phyloP scores from a whole-genome alignment of 2,113 vertebrate genomes.

The Aspidoscelis tigris region DNA sequence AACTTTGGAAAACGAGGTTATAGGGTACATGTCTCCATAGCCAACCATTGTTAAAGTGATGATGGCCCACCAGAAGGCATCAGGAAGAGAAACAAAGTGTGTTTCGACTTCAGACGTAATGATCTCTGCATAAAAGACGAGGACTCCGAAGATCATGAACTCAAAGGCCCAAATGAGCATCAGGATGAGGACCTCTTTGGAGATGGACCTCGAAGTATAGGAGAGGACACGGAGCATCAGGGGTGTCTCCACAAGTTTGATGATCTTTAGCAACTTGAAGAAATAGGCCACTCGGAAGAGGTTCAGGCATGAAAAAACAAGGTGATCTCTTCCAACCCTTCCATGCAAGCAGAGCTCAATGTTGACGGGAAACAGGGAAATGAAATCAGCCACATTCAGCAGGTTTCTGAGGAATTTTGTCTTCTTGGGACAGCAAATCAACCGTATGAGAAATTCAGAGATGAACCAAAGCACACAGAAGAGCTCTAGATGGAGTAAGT shows the following conservation, averaged over 20 bases:
- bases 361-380: constrained; percentile 64
- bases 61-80: constrained; percentile 64
- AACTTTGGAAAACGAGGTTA: constrained; percentile 48
- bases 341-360: constrained; percentile 46
- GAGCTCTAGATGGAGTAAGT: constrained; percentile 60
- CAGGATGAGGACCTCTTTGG: constrained; percentile 57
- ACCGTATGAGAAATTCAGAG: constrained; percentile 49
- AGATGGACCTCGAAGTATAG: constrained; percentile 50
- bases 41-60: constrained; percentile 63
- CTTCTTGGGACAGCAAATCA: constrained; percentile 63
- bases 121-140: constrained; percentile 60
- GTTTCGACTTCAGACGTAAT: constrained; percentile 9
- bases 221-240: constrained; percentile 54
- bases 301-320: constrained; percentile 38
- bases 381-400: constrained; percentile 56
- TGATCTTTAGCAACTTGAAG: constrained; percentile 57
- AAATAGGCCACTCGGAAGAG: constrained; percentile 46
- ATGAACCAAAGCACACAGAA: constrained; percentile 64
- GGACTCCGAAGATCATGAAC: constrained; percentile 59
- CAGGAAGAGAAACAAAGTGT: constrained; percentile 46
- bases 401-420: constrained; percentile 57
- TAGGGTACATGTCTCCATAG: constrained; percentile 51
- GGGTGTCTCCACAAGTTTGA: constrained; percentile 54
- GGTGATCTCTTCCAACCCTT: constrained; percentile 25
- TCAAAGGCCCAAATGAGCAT: constrained; percentile 59